phyloP scores from a whole-genome alignment of 2,113 vertebrate genomes.

The Podilymbus podiceps region DNA sequence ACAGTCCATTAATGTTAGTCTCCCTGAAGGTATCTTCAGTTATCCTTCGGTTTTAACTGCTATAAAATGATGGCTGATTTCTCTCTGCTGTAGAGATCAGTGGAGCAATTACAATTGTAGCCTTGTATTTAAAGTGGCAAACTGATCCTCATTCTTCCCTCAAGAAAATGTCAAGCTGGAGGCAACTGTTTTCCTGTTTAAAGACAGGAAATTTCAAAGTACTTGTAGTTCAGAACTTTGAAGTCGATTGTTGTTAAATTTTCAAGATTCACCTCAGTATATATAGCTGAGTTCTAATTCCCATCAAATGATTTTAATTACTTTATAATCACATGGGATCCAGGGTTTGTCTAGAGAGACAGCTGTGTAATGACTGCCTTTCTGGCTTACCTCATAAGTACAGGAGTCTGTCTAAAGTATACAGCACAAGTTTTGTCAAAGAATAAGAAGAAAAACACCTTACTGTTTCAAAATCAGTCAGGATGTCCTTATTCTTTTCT shows the following conservation, averaged over 20 bases:
- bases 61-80: background rate
- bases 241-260: background rate
- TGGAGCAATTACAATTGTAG: background rate
- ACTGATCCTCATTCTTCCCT: background rate
- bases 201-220: background rate
- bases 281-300: background rate
- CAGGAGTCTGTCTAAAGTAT: background rate
- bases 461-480: background rate
- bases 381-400: background rate
- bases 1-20: background rate
- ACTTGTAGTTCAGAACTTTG: background rate
- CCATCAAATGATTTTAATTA: constrained; percentile 25
- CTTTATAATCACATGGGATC: background rate
- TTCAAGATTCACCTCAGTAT: background rate
- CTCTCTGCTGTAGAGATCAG: background rate
- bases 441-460: background rate
- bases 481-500: background rate
- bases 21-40: background rate
- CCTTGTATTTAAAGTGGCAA: background rate
- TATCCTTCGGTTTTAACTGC: background rate
- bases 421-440: background rate
- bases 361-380: background rate
- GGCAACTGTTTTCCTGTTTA: background rate
- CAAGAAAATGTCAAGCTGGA: background rate
- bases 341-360: background rate